Base-by-base conservation (phyloP, 2,888 invertebrate species). In the Sylvicola cinctus region DNA sequence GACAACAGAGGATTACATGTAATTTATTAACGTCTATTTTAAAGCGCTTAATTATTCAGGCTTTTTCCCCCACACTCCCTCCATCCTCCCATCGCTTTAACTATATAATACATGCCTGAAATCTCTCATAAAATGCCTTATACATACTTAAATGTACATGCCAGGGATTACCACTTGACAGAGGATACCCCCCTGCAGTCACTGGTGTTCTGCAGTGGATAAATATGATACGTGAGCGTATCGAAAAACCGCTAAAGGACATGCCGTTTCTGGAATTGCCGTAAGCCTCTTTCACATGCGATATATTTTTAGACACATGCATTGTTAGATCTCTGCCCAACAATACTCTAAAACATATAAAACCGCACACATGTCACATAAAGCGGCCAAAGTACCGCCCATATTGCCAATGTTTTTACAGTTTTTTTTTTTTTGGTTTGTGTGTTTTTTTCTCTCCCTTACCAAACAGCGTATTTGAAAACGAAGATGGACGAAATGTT, bases 131-230 rank as follows among this genome's bases (percentile, higher is more conserved):
- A n/a, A n/a, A n/a, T n/a, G n/a, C n/a, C n/a, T n/a, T n/a, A n/a
- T n/a, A n/a, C n/a, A n/a, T n/a, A n/a, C n/a, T n/a, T n/a, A 25
- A 25, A 25, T 25, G 25, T 25, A 8, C 7, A 25, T 25, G 25
- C 25, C 20, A 20, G 20, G 20, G 20, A 20, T 20, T 20, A 20
- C 20, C 20, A 20, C 20, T 20, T 20, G 20, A 20, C 20, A 20
- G 20, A 43, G 17, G 47, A 54, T 27, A 41, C 42, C 17, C 77
- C 48, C 84, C 88, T 1, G 74, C 75, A 11, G 70, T 80, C 0
- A 70, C 78, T 17, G 85, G 85, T 0, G 62, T 70, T 31, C 51
- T 87, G 13, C 68, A 73, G 46, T 81, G 77, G 70, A 53, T 83
- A 1, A 54, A 66, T 43, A 81, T 83, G 50, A 49, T 81, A 27